Evolutionary conservation across 2,888 invertebrate genomes (phyloP).

Genomic region (Adela reaumurella): DNA sequence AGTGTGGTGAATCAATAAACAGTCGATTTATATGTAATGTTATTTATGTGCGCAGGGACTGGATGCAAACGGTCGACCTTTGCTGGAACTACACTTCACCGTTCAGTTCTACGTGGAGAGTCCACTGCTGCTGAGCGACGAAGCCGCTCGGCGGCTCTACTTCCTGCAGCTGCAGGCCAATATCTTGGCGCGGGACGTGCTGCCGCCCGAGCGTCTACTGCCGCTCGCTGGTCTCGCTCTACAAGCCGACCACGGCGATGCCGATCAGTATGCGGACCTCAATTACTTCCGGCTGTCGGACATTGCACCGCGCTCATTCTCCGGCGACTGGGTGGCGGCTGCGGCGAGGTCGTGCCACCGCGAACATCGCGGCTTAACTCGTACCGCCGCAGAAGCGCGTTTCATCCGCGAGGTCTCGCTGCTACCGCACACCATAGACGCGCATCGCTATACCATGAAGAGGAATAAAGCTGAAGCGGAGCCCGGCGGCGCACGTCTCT

Average conservation of each 20-base stretch:
- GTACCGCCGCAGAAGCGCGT: slow-evolving; percentile 78
- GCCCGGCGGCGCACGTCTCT: slow-evolving; percentile 79
- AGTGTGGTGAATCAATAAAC: too few species aligned
- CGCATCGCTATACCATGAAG: slow-evolving; percentile 81
- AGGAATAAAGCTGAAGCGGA: slow-evolving; percentile 71
- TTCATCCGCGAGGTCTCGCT: slow-evolving; percentile 88
- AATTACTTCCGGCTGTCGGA: slow-evolving; percentile 76
- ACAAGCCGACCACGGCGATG: slow-evolving; percentile 90
- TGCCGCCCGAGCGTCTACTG: slow-evolving; percentile 64
- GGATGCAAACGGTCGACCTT: slow-evolving; percentile 86
- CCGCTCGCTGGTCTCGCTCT: slow-evolving; percentile 84
- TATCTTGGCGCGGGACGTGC: slow-evolving; percentile 63
- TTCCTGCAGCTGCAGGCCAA: slow-evolving; percentile 94
- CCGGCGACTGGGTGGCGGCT: slow-evolving; percentile 56
- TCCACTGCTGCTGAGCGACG: slow-evolving; percentile 85
- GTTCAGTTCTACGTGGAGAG: slow-evolving; percentile 94
- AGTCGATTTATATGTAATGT: too few species aligned
- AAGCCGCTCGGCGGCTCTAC: slow-evolving; percentile 88
- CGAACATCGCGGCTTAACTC: slow-evolving; percentile 74
- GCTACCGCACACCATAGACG: slow-evolving; percentile 81
- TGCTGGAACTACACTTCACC: slow-evolving; percentile 84
- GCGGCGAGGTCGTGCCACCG: slow-evolving; percentile 75
- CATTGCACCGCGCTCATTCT: slow-evolving; percentile 72
- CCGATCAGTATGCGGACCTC: slow-evolving; percentile 33
- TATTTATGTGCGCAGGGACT: slow-evolving; percentile 76